phyloP scores from a whole-genome alignment of 2,113 vertebrate species.

The Tapirus terrestris region DNA sequence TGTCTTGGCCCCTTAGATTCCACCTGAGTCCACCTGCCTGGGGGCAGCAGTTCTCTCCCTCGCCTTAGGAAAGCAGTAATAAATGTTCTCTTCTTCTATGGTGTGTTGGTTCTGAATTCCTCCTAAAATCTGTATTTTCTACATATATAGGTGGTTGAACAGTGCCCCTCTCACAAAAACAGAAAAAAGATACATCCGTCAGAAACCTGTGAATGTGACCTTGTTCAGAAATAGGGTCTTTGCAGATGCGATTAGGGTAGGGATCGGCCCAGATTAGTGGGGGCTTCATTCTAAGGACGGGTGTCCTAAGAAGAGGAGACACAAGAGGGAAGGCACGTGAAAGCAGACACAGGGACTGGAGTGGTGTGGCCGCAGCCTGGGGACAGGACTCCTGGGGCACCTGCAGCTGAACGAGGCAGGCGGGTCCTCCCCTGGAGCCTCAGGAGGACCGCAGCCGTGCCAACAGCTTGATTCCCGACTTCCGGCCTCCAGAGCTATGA shows the following conservation, averaged over 20 bases:
- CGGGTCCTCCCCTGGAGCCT: not conserved
- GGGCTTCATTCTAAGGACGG: too few relatives aligned
- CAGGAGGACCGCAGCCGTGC: not conserved
- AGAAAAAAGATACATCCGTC: fast-evolving
- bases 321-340: too few relatives aligned
- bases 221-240: not conserved
- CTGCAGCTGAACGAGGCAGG: not conserved
- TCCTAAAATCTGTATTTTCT: not conserved
- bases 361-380: not conserved
- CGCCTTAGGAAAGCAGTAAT: fast-evolving
- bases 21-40: not conserved
- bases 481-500: not conserved
- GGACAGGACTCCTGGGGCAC: too few relatives aligned
- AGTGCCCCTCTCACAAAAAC: fast-evolving
- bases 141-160: not conserved
- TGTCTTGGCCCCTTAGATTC: not conserved
- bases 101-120: fast-evolving
- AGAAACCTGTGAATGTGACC: too few relatives aligned
- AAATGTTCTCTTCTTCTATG: fast-evolving
- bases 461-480: fast-evolving
- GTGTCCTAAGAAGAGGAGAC: not conserved
- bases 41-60: not conserved
- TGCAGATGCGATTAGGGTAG: not conserved
- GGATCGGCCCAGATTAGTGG: not conserved
- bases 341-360: too few relatives aligned